Conservation (phyloP, 2,113 vertebrate genomes). For the Bubo bubo region DNA sequence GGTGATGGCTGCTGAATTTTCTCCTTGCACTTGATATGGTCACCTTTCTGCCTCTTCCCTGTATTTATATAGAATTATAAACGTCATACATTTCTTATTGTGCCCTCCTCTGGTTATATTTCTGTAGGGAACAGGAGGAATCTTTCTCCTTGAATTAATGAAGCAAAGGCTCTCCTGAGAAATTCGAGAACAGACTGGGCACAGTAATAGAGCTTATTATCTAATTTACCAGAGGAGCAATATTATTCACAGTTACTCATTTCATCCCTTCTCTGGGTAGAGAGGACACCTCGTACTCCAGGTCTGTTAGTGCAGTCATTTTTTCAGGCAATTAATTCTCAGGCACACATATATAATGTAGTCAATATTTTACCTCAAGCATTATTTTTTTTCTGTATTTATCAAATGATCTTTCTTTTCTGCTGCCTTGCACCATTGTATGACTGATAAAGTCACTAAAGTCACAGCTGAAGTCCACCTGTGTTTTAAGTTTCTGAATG, state of each 20-base stretch:
- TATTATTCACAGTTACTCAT: neutral
- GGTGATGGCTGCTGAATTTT: neutral
- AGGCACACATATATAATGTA: neutral
- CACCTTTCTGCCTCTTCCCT: neutral
- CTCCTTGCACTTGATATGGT: neutral
- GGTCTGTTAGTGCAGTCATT: neutral
- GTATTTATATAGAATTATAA: neutral
- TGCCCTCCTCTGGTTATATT: neutral
- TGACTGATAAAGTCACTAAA: neutral
- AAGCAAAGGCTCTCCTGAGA: neutral
- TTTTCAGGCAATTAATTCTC: neutral
- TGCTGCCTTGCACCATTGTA: neutral
- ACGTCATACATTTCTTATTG: neutral
- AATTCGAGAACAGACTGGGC: neutral
- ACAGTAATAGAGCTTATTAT: neutral
- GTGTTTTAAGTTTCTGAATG: neutral
- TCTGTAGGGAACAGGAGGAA: neutral
- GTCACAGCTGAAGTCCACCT: neutral
- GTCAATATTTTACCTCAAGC: neutral
- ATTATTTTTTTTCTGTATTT: neutral
- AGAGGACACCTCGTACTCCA: neutral
- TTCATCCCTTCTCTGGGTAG: neutral
- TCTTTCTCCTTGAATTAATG: neutral
- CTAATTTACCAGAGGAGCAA: neutral
- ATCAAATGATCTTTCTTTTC: neutral